These are phyloP conservation scores for Sclerodermus sp. DNA, from an alignment of 2,888 invertebrate species.

Conservation along the genomic window DNA sequence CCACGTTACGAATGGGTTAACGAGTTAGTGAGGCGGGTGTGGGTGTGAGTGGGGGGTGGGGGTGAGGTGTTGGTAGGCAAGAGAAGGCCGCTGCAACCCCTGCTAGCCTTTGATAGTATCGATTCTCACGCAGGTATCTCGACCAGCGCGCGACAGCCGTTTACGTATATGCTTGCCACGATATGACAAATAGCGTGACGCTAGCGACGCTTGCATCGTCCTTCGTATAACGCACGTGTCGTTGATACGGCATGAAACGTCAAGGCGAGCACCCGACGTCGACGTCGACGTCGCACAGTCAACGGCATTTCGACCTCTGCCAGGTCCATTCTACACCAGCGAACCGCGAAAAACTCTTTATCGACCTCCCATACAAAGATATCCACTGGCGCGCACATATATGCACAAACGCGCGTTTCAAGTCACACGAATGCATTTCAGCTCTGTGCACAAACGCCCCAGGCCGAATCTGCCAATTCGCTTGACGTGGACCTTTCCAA, in stretches of 20 bases:
- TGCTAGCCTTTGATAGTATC: conserved; percentile 25
- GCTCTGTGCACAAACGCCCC: too few relatives aligned
- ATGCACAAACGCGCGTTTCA: too few relatives aligned
- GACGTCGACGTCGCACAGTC: not conserved
- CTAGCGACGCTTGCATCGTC: conserved; percentile 15
- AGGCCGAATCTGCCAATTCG: too few relatives aligned
- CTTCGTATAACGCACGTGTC: conserved; percentile 18
- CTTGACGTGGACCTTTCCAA: too few relatives aligned
- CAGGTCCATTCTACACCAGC: too few relatives aligned
- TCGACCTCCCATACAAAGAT: too few relatives aligned
- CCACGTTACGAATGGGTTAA: too few relatives aligned
- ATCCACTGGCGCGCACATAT: too few relatives aligned
- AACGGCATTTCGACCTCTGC: not conserved
- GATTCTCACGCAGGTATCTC: conserved; percentile 16
- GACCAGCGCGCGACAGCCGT: conserved; percentile 26
- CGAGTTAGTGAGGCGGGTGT: too few relatives aligned
- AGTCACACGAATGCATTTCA: too few relatives aligned
- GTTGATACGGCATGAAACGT: conserved; percentile 31
- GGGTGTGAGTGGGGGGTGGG: not conserved
- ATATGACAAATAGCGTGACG: conserved; percentile 33
- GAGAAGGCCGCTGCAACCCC: too few relatives aligned
- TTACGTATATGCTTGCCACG: conserved; percentile 28
- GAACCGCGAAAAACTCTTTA: too few relatives aligned
- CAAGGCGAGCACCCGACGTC: conserved; percentile 9
- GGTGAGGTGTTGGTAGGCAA: not conserved